Conservation (phyloP, 2,113 vertebrate species). For the Chaetorhynchus papuensis region DNA sequence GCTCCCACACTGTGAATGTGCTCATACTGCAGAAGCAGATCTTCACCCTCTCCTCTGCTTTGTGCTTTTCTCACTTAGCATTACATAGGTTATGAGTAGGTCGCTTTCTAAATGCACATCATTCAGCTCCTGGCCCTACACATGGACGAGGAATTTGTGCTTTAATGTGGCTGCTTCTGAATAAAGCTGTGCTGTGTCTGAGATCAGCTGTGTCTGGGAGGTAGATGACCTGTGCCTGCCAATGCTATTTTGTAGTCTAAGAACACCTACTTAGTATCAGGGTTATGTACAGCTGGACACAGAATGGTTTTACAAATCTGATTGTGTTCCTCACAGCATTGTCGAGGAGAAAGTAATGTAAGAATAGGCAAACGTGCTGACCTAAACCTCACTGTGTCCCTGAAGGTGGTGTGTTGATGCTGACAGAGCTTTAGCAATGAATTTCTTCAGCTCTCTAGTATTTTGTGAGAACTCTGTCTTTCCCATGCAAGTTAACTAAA, state of each 20-base stretch:
- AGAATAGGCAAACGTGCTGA: fast-evolving
- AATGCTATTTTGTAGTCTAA: neutral
- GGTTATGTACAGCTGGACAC: neutral
- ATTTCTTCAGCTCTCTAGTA: too few species aligned
- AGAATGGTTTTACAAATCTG: neutral
- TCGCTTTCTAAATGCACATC: neutral
- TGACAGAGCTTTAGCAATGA: too few species aligned
- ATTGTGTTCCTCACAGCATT: neutral
- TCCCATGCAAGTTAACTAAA: too few species aligned
- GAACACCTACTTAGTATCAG: neutral
- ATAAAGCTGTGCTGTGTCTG: neutral
- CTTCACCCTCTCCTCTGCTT: neutral
- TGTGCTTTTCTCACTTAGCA: neutral
- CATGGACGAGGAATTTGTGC: fast-evolving
- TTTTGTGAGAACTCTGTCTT: too few species aligned
- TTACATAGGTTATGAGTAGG: neutral
- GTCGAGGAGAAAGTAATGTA: neutral
- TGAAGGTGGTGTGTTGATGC: too few species aligned
- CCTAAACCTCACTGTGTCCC: neutral
- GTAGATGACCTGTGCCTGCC: neutral
- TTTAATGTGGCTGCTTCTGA: neutral
- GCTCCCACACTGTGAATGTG: neutral
- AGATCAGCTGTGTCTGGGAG: neutral
- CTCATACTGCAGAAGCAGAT: neutral
- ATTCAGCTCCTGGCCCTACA: neutral